These are phyloP conservation scores for Glareola pratincola DNA, from an alignment of 2,113 vertebrate species.

Conservation along the genomic window DNA sequence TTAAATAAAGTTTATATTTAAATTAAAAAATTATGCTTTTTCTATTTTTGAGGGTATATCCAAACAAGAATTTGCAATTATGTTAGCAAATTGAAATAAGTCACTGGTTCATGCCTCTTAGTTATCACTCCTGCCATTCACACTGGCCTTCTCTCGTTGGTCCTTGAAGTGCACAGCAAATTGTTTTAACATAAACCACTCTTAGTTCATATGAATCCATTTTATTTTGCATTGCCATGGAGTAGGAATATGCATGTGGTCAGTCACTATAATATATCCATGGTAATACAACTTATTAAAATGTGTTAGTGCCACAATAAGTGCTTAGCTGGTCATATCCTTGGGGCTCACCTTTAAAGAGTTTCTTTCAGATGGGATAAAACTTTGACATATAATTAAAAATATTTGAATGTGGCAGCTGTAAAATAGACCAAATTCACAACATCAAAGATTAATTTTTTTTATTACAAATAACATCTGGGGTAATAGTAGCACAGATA, in stretches of 20 bases:
- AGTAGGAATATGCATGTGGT: not conserved
- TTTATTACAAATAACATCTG: not conserved
- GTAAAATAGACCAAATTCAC: not conserved
- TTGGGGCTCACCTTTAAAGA: not conserved
- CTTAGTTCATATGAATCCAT: not conserved
- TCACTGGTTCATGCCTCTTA: not conserved
- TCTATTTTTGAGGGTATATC: not conserved
- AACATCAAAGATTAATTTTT: not conserved
- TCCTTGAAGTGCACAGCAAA: not conserved
- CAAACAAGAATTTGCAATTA: not conserved
- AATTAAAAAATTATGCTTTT: not conserved
- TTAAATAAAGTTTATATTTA: not conserved
- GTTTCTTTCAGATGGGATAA: slow-evolving; percentile 1
- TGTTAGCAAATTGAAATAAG: not conserved
- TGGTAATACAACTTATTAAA: not conserved
- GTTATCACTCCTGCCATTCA: not conserved
- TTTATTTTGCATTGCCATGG: not conserved
- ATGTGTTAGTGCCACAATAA: not conserved
- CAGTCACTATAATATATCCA: not conserved
- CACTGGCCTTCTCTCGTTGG: not conserved
- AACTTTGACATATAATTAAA: slow-evolving; percentile 1
- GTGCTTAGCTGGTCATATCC: not conserved
- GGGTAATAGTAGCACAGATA: not conserved
- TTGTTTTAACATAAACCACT: not conserved
- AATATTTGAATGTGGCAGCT: not conserved